These are phyloP conservation scores for Chaetodon auriga DNA, from an alignment of 2,113 vertebrate genomes.

Conservation along the genomic window DNA sequence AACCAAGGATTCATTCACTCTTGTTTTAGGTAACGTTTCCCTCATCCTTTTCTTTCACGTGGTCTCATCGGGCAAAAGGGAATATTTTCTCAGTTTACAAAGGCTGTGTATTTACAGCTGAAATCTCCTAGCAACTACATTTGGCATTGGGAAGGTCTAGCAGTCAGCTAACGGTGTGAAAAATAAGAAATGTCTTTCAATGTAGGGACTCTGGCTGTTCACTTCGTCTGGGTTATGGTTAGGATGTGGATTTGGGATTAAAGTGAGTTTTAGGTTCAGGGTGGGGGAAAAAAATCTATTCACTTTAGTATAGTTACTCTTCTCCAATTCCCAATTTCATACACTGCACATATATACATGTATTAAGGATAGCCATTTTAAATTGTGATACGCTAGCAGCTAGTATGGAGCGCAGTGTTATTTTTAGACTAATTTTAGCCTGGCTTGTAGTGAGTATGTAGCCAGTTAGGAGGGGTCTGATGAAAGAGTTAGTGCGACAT, in stretches of 20 bases:
- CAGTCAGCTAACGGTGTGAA: not conserved
- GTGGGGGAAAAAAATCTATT: too few species aligned
- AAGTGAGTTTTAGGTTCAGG: too few species aligned
- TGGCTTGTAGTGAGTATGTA: too few species aligned
- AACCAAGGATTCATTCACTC: not conserved
- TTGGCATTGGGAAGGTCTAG: not conserved
- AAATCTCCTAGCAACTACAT: slow-evolving; percentile 29
- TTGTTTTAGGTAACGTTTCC: not conserved
- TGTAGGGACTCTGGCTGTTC: not conserved
- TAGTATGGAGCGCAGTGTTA: too few species aligned
- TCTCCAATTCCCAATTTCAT: too few species aligned
- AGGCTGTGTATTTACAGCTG: slow-evolving; percentile 8
- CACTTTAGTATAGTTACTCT: too few species aligned
- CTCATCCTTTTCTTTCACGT: not conserved
- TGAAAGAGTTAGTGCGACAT: too few species aligned
- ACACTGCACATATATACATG: too few species aligned
- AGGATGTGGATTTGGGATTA: not conserved
- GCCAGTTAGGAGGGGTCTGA: too few species aligned
- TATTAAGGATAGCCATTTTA: too few species aligned
- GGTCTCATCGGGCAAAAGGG: not conserved
- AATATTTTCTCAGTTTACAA: not conserved
- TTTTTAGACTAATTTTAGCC: too few species aligned
- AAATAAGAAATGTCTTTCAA: not conserved
- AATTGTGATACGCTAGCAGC: too few species aligned
- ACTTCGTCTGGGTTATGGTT: not conserved